Evolutionary conservation across 1,140 invertebrate species (phyloP), one percentile per base, ranked within the genome.

Genomic region (Spodoptera litura): DNA sequence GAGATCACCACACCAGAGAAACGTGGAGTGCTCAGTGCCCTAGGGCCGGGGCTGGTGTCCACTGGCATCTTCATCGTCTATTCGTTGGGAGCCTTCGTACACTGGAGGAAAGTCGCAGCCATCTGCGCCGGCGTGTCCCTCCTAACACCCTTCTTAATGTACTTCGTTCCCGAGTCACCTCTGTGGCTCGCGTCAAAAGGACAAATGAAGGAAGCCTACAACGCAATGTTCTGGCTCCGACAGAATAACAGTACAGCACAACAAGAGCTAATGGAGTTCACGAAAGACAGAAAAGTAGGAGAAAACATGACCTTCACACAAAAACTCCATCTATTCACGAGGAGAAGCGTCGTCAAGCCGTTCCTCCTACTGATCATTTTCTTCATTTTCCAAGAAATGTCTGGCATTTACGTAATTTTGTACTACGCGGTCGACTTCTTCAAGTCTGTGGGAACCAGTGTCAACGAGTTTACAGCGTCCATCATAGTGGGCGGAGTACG

Each of bases 341-440:
- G 89, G 12, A 84, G 88, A 64, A 94, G 86, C 56, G 94, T 95
- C 3, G 91, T 96, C 80, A 97, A 96, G 84, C 96, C 97, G 0
- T 97, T 97, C 83, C 80, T 95, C 0, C 95, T 97, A 2, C 91
- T 97, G 0, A 93, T 97, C 3, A 80, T 94, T 0, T 96, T 97
- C 86, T 97, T 97, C 89, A 84, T 96, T 6, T 96, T 97, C 76
- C 97, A 97, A 95, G 96, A 97, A 84, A 94, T 96, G 64, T 96
- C 96, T 0, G 97, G 97, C 4, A 97, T 97, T 15, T 97, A 98
- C 90, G 96, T 97, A 1, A 96, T 98, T 6, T 94, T 98, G 51
- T 98, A 97, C 88, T 98, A 97, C 83, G 96, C 96, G 0, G 96
- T 97, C 0, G 96, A 95, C 73, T 96, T 97, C 83, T 96, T 97